Conservation (phyloP, 2,797 vertebrate species). For the Eulemur mongoz region DNA sequence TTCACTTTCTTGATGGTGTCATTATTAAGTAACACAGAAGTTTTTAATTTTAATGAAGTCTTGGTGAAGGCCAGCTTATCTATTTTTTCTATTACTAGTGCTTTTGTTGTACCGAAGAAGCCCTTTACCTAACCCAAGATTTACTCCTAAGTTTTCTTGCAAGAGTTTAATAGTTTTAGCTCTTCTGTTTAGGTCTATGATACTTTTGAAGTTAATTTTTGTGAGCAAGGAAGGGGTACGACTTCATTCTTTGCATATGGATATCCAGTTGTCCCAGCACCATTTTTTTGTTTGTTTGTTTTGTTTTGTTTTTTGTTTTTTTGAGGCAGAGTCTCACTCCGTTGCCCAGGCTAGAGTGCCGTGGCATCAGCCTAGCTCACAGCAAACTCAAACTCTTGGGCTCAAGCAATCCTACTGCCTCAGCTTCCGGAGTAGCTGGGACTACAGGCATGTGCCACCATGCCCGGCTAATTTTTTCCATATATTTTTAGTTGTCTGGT, state of each 20-base stretch:
- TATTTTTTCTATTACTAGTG: background rate
- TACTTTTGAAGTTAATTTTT: conserved; percentile 44
- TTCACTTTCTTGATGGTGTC: background rate
- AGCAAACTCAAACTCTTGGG: no score
- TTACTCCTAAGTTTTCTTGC: background rate
- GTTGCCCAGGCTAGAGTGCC: no score
- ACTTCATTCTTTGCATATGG: background rate
- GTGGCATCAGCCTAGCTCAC: no score
- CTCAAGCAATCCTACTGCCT: no score
- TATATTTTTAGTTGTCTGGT: no score
- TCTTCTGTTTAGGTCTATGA: background rate
- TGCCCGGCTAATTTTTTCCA: no score
- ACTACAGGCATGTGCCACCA: no score
- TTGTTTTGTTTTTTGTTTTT: no score
- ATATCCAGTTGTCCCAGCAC: background rate
- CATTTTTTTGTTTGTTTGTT: background rate
- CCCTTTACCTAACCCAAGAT: background rate
- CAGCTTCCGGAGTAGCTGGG: no score
- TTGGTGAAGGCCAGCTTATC: background rate
- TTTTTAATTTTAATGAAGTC: conserved; percentile 50
- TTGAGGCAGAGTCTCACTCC: no score
- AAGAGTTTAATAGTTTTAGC: background rate
- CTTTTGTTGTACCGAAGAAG: conserved; percentile 23
- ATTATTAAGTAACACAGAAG: background rate
- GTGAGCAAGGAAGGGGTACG: background rate